Evolutionary conservation across 2,113 vertebrate genomes (phyloP).

Genomic region (Phocoena phocoena): DNA sequence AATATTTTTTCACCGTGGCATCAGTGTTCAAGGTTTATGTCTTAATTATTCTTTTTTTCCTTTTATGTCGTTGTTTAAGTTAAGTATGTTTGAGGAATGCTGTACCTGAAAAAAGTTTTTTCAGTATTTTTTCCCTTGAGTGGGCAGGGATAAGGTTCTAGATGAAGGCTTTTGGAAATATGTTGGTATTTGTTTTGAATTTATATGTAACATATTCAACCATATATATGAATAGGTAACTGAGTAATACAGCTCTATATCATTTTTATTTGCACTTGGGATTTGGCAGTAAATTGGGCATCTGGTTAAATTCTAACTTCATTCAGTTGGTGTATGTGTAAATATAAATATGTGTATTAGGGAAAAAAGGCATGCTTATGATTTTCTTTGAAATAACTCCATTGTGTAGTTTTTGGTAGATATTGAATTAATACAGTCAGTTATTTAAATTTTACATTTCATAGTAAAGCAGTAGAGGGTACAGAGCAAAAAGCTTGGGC

Average conservation of each 20-base stretch:
- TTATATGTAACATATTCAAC: not conserved
- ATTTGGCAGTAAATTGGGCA: constrained; percentile 13
- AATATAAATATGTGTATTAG: not conserved
- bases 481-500: not conserved
- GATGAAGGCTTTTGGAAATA: not conserved
- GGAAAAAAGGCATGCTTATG: not conserved
- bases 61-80: constrained; percentile 2
- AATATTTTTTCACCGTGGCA: not conserved
- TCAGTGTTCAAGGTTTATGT: not conserved
- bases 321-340: not conserved
- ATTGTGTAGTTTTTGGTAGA: constrained; percentile 26
- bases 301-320: constrained; percentile 46
- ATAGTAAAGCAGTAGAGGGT: not conserved
- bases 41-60: not conserved
- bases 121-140: not conserved
- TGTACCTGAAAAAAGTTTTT: not conserved
- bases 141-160: not conserved
- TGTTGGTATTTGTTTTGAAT: constrained; percentile 9
- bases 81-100: not conserved
- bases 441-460: constrained; percentile 27
- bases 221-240: not conserved
- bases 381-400: constrained; percentile 1
- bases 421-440: not conserved
- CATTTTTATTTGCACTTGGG: not conserved
- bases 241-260: not conserved